Conservation (phyloP, 2,113 vertebrate genomes). For the Abramis brama region DNA sequence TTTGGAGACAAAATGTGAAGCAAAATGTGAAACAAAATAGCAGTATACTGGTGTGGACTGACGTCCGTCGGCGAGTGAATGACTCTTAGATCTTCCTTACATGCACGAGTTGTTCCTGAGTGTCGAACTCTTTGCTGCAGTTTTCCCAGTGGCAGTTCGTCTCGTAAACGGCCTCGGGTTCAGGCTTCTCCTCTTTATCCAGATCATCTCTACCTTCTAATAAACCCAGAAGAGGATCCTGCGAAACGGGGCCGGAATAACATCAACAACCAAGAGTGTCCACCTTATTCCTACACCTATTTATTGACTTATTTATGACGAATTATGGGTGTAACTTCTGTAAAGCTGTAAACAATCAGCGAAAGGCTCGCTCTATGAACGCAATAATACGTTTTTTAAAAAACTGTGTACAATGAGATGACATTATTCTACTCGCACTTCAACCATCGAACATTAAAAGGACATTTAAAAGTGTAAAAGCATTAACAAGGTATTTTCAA, state of each 20-base stretch:
- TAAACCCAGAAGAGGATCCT: conserved; percentile 91
- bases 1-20: not conserved
- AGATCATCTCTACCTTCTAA: conserved; percentile 90
- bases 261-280: not conserved
- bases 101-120: conserved; percentile 95
- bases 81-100: conserved; percentile 71
- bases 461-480: too few species aligned
- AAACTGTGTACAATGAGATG: too few species aligned
- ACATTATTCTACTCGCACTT: too few species aligned
- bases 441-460: too few species aligned
- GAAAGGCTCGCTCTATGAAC: too few species aligned
- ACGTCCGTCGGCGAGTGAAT: not conserved
- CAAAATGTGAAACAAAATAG: not conserved
- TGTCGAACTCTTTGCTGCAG: conserved; percentile 95
- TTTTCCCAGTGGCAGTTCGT: conserved; percentile 97
- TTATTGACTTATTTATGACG: too few species aligned
- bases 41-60: not conserved
- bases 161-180: conserved; percentile 90
- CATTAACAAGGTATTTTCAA: too few species aligned
- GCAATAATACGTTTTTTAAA: too few species aligned
- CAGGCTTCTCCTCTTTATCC: conserved; percentile 92
- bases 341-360: too few species aligned
- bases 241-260: not conserved
- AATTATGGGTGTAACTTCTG: too few species aligned
- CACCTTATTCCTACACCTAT: too few species aligned